Evolutionary conservation across 2,113 vertebrate species (phyloP), one percentile per base, ranked within the genome.

Genomic region (Takifugu bimaculatus): DNA sequence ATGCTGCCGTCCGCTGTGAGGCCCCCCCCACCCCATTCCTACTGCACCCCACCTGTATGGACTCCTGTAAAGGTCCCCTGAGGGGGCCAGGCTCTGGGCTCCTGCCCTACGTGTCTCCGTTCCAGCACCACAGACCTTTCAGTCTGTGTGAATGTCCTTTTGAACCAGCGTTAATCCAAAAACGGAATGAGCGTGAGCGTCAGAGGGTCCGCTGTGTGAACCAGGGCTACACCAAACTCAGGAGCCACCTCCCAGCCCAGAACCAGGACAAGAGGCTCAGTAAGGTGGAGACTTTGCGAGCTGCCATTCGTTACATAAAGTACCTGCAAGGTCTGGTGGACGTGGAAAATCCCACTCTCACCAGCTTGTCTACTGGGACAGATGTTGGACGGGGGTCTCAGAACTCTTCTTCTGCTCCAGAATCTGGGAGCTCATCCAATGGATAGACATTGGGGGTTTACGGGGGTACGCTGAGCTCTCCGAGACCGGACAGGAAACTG

Each of bases 231-330:
- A 89, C 93, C 59, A 88, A 91, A 32, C 91, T 94, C 50, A 79
- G 93, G 2, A 89, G 91, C 49, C 93, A 93, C 83, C 91, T 94
- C 14, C 93, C 93, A 0, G 89, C 87, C 0, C 86, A 80, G 1
- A 70, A 81, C 32, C 70, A 88, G 0, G 92, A 92, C 69, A 92
- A 90, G 49, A 80, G 93, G 3, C 87, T 94, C 45, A 95, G 92
- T 80, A 94, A 94, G 80, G 93, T 94, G 87, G 90, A 94, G 85
- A 94, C 93, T 0, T 87, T 94, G 43, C 75, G 93, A 1, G 93
- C 93, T 0, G 92, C 93, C 53, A 93, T 94, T 70, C 82, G 88
- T 51, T 94, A 94, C 85, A 94, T 95, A 77, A 90, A 89, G 5
- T 87, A 93, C 71, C 87, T 94, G 60, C 93, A 93, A 80, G 82